A percentile compares a stretch with the other conserved stretches of the same genome.
Conservation (phyloP, 2,797 vertebrate genomes). For the Craterocephalus amniculus region DNA sequence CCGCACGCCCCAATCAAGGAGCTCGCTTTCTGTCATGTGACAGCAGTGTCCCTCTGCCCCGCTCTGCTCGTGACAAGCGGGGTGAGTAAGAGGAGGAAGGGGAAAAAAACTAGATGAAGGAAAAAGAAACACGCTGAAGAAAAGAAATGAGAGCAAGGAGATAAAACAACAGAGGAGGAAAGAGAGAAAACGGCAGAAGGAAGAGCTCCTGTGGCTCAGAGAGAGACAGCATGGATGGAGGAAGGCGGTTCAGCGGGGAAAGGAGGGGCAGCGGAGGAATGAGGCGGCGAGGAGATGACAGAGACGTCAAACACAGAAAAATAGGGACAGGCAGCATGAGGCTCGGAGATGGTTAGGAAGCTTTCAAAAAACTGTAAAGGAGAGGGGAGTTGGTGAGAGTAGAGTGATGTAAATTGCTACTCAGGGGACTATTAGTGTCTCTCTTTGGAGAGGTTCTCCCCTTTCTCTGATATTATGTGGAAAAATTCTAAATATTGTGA, state of each 20-base stretch:
- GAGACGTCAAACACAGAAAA: conserved; percentile 49
- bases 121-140: neutral
- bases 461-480: conserved; percentile 5
- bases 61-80: conserved; percentile 46
- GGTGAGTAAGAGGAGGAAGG: conserved; percentile 37
- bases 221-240: neutral
- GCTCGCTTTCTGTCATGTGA: conserved; percentile 42
- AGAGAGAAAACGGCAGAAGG: neutral
- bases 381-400: conserved; percentile 7
- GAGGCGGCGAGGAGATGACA: conserved; percentile 41
- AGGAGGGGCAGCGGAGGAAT: conserved; percentile 24
- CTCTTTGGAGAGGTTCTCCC: neutral
- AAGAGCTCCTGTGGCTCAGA: conserved; percentile 20
- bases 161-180: conserved; percentile 4
- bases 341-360: conserved; percentile 27
- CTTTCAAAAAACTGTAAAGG: conserved; percentile 25
- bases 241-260: conserved; percentile 8
- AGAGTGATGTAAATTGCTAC: conserved; percentile 19
- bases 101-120: neutral
- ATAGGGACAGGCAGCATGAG: conserved; percentile 11
- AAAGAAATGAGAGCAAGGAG: neutral
- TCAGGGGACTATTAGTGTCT: conserved; percentile 17
- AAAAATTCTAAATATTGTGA: neutral
- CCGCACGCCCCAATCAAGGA: conserved; percentile 44
- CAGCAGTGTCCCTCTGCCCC: conserved; percentile 26